Evolutionary conservation across 2,113 vertebrate genomes (phyloP), one percentile per base, ranked within the genome.

Genomic region (Vicugna pacos): DNA sequence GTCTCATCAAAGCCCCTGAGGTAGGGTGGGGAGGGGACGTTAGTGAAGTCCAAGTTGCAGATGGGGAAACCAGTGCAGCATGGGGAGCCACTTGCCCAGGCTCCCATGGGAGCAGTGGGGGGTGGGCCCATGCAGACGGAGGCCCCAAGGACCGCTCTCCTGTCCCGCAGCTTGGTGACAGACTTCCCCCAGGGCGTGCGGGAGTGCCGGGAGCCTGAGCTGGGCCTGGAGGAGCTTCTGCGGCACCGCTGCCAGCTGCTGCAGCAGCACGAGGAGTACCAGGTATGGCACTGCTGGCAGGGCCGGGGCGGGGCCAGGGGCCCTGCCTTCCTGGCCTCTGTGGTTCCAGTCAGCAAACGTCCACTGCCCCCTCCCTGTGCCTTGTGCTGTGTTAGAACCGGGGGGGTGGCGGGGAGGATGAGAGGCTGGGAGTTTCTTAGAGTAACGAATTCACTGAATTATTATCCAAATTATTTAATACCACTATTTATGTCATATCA

Each of bases 181-280:
- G 99, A 99, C 87, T 99, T 98, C 96, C 98, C 99, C 28, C 98
- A 98, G 82, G 99, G 99, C 0, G 98, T 99, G 60, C 98, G 77
- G 46, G 99, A 99, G 86, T 99, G 99, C 94, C 98, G 96, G 82
- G 98, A 98, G 65, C 98, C 98, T 0, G 91, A 99, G 84, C 95
- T 99, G 67, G 98, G 98, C 22, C 98, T 99, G 85, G 99, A 99
- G 96, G 99, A 99, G 54, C 97, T 99, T 35, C 98, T 99, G 6
- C 98, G 96, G 8, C 99, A 99, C 73, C 98, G 99, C 89, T 97
- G 98, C 46, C 97, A 93, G 95, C 98, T 99, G 50, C 98, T 99
- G 76, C 98, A 98, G 95, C 98, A 99, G 75, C 99, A 97, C 52
- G 99, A 99, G 42, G 99, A 99, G 96, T 99, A 99, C 98, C 99